Evolutionary conservation across 2,888 invertebrate species (phyloP).

Genomic region (Lasioglossum villosulum): DNA sequence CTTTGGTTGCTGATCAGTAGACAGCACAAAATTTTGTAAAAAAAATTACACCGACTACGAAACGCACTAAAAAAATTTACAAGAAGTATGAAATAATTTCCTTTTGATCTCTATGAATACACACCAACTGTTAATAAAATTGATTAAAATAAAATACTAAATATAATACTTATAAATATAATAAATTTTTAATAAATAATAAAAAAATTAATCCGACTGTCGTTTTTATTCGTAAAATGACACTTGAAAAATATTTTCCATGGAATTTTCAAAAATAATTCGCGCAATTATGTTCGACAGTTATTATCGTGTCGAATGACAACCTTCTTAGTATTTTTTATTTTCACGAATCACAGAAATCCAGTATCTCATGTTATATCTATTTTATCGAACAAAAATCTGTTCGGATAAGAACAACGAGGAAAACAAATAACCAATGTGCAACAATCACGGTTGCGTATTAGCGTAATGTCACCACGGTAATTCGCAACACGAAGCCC

Average conservation of each 20-base stretch:
- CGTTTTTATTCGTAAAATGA: background rate
- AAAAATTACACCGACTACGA: too few species aligned
- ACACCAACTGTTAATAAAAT: too few species aligned
- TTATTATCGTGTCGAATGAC: background rate
- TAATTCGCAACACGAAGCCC: constrained; percentile 54
- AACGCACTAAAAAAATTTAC: too few species aligned
- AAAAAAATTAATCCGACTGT: too few species aligned
- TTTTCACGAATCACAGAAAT: background rate
- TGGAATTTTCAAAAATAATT: background rate
- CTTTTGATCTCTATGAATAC: too few species aligned
- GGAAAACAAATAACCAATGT: constrained; percentile 11
- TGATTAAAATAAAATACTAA: too few species aligned
- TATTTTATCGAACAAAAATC: background rate
- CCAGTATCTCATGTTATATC: background rate
- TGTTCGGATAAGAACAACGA: background rate
- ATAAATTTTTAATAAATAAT: too few species aligned
- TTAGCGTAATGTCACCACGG: constrained; percentile 26
- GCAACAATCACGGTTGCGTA: constrained; percentile 25
- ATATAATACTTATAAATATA: too few species aligned
- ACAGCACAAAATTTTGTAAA: too few species aligned
- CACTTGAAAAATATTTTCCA: background rate
- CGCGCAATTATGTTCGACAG: background rate
- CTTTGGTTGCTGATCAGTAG: background rate
- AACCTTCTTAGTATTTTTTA: background rate
- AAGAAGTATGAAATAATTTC: too few species aligned